Percentiles rank a stretch among this genome's conserved stretches.
These are phyloP conservation scores for Leptopilina drosophilae DNA, from an alignment of 2,888 invertebrate genomes.

Conservation along the genomic window DNA sequence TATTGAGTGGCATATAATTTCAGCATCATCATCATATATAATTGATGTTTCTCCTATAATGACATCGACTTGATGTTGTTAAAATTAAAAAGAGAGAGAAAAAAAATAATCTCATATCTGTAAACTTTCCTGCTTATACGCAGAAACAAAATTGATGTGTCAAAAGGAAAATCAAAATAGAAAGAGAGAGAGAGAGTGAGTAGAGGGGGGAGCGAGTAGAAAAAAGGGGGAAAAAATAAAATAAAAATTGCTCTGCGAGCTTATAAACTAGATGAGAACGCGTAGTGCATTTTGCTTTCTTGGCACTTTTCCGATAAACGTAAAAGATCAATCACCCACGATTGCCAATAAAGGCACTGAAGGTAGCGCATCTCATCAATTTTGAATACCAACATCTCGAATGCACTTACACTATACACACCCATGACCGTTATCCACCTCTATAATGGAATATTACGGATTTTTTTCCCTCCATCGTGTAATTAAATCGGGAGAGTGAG, in stretches of 20 bases:
- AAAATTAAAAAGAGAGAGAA: neutral
- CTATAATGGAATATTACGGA: constrained; percentile 1
- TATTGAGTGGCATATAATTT: too few species aligned
- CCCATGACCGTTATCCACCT: neutral
- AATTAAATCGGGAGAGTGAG: neutral
- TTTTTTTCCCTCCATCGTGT: constrained; percentile 4
- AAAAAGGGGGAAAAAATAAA: too few species aligned
- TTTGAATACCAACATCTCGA: constrained; percentile 24
- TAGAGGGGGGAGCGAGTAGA: neutral
- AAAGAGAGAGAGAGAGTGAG: neutral
- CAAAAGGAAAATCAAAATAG: constrained; percentile 19
- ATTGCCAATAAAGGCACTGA: constrained; percentile 39
- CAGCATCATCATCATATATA: too few species aligned
- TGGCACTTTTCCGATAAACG: constrained; percentile 39
- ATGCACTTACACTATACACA: neutral
- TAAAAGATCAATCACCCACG: constrained; percentile 35
- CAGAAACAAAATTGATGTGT: constrained; percentile 29
- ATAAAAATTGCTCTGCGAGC: neutral
- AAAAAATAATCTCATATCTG: neutral
- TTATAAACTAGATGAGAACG: constrained; percentile 32
- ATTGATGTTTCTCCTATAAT: too few species aligned
- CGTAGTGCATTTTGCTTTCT: constrained; percentile 34
- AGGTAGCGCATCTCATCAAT: constrained; percentile 35
- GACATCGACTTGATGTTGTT: too few species aligned
- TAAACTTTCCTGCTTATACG: constrained; percentile 6